Evolutionary conservation across 2,888 invertebrate genomes (phyloP).

Genomic region (Drosophila rubida): DNA sequence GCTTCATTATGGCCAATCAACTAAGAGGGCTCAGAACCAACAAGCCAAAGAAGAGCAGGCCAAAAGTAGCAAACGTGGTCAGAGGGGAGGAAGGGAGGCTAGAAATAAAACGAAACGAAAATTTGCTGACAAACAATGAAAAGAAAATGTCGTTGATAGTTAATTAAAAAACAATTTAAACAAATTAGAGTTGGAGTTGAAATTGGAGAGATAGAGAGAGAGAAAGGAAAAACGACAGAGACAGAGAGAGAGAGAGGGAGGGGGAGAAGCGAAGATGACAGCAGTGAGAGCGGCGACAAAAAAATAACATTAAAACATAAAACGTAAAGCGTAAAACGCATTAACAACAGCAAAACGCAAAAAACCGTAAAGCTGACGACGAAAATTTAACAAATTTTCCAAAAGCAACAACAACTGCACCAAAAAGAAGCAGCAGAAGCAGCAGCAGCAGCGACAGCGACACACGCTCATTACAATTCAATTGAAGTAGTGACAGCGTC

Average conservation of each 20-base stretch:
- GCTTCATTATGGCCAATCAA: conserved; percentile 51
- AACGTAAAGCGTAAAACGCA: conserved; percentile 59
- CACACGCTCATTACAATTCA: conserved; percentile 71
- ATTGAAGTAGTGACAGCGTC: conserved; percentile 57
- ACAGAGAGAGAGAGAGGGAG: not conserved
- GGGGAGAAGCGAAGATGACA: conserved; percentile 32
- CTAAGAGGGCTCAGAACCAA: conserved; percentile 34
- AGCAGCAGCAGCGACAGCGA: not conserved
- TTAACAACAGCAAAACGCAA: conserved; percentile 57
- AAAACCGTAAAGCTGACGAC: conserved; percentile 76
- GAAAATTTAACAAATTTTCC: conserved; percentile 80
- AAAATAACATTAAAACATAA: conserved; percentile 32
- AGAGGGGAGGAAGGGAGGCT: conserved; percentile 5
- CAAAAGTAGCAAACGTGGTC: not conserved
- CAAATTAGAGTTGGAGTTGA: conserved; percentile 77
- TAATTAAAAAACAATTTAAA: conserved; percentile 80
- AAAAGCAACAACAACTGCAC: conserved; percentile 24
- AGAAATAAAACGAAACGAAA: conserved; percentile 39
- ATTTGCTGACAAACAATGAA: conserved; percentile 54
- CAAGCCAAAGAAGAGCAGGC: conserved; percentile 6
- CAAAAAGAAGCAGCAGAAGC: conserved; percentile 4
- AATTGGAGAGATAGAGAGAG: conserved; percentile 2
- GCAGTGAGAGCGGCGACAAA: conserved; percentile 15
- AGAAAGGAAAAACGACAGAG: not conserved
- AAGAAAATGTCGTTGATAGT: conserved; percentile 77